phyloP scores from a whole-genome alignment of 2,888 invertebrate species.

The Anoncus sp. region DNA sequence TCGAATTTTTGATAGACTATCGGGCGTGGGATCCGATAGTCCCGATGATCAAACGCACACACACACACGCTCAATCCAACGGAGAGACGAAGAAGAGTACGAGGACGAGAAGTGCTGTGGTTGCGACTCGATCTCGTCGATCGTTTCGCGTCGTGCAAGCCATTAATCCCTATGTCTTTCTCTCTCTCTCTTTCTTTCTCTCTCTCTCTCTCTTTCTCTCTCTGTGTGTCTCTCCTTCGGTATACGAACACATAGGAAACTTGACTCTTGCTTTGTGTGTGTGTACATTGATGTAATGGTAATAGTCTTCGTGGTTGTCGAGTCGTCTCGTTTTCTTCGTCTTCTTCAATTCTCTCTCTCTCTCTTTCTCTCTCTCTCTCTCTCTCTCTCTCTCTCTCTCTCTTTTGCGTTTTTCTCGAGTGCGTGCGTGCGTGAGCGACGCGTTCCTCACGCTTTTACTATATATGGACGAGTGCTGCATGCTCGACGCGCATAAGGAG shows the following conservation, averaged over 20 bases:
- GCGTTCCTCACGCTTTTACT: constrained; percentile 60
- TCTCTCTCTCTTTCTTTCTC: neutral
- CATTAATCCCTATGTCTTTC: constrained; percentile 50
- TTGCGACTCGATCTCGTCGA: constrained; percentile 46
- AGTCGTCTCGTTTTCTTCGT: constrained; percentile 5
- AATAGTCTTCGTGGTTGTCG: constrained; percentile 6
- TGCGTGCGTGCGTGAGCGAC: constrained; percentile 39
- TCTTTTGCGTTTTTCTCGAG: constrained; percentile 24
- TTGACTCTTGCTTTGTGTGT: neutral
- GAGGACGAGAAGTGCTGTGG: constrained; percentile 3
- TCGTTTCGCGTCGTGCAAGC: constrained; percentile 47
- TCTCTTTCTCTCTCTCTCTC: constrained; percentile 23
- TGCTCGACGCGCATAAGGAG: constrained; percentile 38
- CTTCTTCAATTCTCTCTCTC: constrained; percentile 22
- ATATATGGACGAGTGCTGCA: constrained; percentile 63
- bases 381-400: constrained; percentile 33
- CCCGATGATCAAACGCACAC: constrained; percentile 11
- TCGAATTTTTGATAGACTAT: constrained; percentile 48
- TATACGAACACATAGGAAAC: constrained; percentile 9
- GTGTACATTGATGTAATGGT: constrained; percentile 3
- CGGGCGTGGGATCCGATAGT: constrained; percentile 43
- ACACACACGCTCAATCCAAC: neutral
- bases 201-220: neutral
- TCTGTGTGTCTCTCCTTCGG: neutral
- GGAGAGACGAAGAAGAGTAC: constrained; percentile 7